Evolutionary conservation across 2,888 invertebrate genomes (phyloP).

Genomic region (Diabrotica balteata): DNA sequence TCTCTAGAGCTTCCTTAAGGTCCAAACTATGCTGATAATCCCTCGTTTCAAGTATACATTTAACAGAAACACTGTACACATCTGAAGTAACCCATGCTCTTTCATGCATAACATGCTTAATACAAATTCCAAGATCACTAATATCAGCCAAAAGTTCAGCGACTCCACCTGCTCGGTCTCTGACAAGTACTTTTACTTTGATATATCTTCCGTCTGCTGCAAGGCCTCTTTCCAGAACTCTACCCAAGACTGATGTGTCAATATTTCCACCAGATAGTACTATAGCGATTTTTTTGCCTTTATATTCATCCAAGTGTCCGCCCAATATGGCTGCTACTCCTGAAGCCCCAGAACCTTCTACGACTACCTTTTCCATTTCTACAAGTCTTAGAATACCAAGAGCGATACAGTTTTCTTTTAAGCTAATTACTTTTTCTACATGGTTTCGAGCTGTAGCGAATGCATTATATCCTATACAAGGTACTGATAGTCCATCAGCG

Average conservation of each 20-base stretch:
- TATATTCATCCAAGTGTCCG: conserved; percentile 79
- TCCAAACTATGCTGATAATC: conserved; percentile 77
- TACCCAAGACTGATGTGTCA: conserved; percentile 83
- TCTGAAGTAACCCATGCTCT: conserved; percentile 88
- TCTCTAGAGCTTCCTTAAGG: conserved; percentile 58
- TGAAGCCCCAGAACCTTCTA: conserved; percentile 90
- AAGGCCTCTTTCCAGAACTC: conserved; percentile 82
- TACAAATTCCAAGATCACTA: conserved; percentile 81
- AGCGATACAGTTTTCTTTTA: neutral
- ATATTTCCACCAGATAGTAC: conserved; percentile 88
- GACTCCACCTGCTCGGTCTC: neutral
- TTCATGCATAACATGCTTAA: conserved; percentile 93
- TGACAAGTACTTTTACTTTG: neutral
- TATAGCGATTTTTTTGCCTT: conserved; percentile 81
- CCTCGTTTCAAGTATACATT: conserved; percentile 86
- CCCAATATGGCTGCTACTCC: conserved; percentile 86
- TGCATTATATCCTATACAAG: conserved; percentile 86
- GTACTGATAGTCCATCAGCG: conserved; percentile 89
- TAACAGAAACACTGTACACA: conserved; percentile 75
- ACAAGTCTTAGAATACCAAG: conserved; percentile 48
- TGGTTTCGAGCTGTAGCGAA: conserved; percentile 74
- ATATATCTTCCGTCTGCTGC: conserved; percentile 75
- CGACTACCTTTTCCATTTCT: conserved; percentile 87
- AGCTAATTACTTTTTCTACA: conserved; percentile 75
- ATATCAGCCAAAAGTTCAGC: conserved; percentile 30